Evolutionary conservation across 2,888 invertebrate species (phyloP).

Genomic region (Leuctra nigra): DNA sequence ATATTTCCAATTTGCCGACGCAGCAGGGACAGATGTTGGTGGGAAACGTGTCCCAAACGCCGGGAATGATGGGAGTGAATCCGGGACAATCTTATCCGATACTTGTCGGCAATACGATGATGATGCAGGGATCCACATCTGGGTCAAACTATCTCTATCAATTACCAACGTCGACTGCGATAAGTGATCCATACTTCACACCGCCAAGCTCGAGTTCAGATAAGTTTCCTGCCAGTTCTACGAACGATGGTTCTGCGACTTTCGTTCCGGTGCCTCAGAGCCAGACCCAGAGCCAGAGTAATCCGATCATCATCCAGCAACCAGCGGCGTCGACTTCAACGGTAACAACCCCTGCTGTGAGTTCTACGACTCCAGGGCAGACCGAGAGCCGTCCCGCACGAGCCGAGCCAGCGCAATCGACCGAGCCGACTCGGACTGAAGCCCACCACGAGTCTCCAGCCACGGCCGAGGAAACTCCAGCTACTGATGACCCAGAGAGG

Average conservation of each 20-base stretch:
- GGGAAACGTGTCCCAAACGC: conserved; percentile 26
- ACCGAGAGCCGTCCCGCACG: background rate
- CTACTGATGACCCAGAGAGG: conserved; percentile 18
- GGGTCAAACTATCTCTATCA: conserved; percentile 2
- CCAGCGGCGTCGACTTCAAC: background rate
- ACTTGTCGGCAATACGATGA: background rate
- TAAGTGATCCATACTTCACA: background rate
- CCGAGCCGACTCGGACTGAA: background rate
- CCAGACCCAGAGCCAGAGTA: background rate
- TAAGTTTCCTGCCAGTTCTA: background rate
- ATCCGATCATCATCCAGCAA: background rate
- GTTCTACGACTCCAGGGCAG: background rate
- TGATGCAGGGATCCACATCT: conserved; percentile 1
- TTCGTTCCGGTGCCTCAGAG: background rate
- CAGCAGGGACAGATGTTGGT: conserved; percentile 21
- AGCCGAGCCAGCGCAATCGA: background rate
- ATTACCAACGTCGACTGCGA: background rate
- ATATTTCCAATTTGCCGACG: too few species aligned
- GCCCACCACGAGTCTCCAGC: background rate
- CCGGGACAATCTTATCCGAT: background rate
- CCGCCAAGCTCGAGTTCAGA: background rate
- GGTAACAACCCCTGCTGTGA: too few species aligned
- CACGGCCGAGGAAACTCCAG: conserved; percentile 1
- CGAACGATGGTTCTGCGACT: background rate
- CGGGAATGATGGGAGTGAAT: conserved; percentile 16